Conservation (phyloP, 2,113 vertebrate genomes). For the Glaucomys volans region DNA sequence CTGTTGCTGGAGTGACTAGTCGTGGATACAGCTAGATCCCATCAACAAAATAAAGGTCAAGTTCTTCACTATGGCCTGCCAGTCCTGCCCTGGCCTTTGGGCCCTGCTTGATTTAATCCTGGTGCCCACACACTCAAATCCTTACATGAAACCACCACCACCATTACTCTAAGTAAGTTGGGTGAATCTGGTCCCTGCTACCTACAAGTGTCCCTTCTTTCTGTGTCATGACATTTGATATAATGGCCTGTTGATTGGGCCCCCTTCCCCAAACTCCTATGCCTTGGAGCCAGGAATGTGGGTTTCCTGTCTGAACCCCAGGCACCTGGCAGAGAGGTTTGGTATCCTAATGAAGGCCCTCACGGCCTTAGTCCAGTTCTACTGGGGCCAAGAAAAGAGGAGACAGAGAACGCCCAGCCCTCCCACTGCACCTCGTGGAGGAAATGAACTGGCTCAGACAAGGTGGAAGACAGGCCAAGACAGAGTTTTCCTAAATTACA, state of each 20-base stretch:
- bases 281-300: neutral
- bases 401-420: neutral
- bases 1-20: neutral
- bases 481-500: neutral
- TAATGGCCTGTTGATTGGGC: neutral
- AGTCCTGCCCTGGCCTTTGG: neutral
- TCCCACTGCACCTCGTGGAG: neutral
- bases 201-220: neutral
- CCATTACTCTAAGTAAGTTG: neutral
- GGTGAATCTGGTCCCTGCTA: neutral
- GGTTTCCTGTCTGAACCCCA: neutral
- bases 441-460: neutral
- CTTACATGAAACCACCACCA: neutral
- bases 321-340: neutral
- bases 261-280: neutral
- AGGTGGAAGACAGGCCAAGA: neutral
- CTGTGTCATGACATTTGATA: neutral
- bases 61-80: neutral
- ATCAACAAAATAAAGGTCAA: neutral
- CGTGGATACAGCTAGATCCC: neutral
- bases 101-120: neutral
- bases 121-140: neutral
- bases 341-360: neutral
- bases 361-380: neutral
- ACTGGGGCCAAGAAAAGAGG: neutral